These are phyloP conservation scores for Athalia rosae DNA, from an alignment of 2,888 invertebrate species.

Conservation along the genomic window DNA sequence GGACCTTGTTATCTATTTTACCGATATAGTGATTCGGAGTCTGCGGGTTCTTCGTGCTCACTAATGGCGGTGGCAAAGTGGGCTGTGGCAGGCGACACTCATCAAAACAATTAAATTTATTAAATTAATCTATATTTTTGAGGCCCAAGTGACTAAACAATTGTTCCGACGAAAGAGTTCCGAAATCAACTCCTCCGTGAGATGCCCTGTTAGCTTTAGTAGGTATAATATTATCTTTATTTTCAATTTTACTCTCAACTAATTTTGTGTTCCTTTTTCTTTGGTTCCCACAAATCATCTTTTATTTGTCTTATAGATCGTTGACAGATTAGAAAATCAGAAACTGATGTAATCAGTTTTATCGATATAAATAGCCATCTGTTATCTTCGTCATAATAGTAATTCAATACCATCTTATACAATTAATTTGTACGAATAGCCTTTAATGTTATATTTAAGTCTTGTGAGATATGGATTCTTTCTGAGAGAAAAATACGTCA, in stretches of 20 bases:
- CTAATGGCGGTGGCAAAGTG: slow-evolving; percentile 45
- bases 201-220: slow-evolving; percentile 56
- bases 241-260: slow-evolving; percentile 47
- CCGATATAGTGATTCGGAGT: slow-evolving; percentile 29
- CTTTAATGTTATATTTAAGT: slow-evolving; percentile 23
- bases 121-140: slow-evolving; percentile 48
- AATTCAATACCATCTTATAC: slow-evolving; percentile 24
- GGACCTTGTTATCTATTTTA: slow-evolving; percentile 35
- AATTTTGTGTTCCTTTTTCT: slow-evolving; percentile 42
- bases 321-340: slow-evolving; percentile 29
- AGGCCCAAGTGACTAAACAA: slow-evolving; percentile 56
- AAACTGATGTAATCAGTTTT: slow-evolving; percentile 43
- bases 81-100: slow-evolving; percentile 46
- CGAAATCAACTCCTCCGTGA: slow-evolving; percentile 53
- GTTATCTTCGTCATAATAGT: slow-evolving; percentile 19
- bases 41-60: slow-evolving; percentile 36
- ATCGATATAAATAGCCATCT: not conserved
- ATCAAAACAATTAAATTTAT: slow-evolving; percentile 45
- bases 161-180: slow-evolving; percentile 51
- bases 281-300: slow-evolving; percentile 34
- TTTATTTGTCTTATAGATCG: not conserved
- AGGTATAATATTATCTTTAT: slow-evolving; percentile 50
- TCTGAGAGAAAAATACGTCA: not conserved
- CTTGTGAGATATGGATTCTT: not conserved
- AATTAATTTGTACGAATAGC: slow-evolving; percentile 31